A percentile compares a stretch with the other conserved stretches of the same genome.
Evolutionary conservation across 2,113 vertebrate species (phyloP).

Genomic region (Xenopus borealis): DNA sequence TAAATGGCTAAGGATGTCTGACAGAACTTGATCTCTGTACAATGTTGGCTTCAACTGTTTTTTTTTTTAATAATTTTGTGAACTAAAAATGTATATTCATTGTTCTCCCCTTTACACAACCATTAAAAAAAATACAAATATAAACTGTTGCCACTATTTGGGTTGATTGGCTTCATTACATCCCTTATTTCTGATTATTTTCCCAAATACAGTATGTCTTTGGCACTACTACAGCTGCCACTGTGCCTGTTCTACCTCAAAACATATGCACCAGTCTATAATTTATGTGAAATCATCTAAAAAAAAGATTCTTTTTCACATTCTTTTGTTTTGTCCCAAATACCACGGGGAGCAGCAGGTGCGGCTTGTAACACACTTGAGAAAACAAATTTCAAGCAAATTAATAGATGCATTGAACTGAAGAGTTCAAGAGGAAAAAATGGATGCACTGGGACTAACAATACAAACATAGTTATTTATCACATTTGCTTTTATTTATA

Average conservation of each 20-base stretch:
- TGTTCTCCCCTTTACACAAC: conserved; percentile 4
- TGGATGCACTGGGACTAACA: conserved; percentile 32
- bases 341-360: conserved; percentile 46
- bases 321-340: conserved; percentile 48
- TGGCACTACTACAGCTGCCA: conserved; percentile 42
- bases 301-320: conserved; percentile 45
- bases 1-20: no score
- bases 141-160: conserved; percentile 37
- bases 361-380: conserved; percentile 46
- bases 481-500: conserved; percentile 20
- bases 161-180: conserved; percentile 32
- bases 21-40: no score
- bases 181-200: conserved; percentile 38
- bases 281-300: conserved; percentile 48
- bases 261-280: conserved; percentile 46
- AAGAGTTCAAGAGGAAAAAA: conserved; percentile 33
- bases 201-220: conserved; percentile 46
- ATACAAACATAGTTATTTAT: conserved; percentile 24
- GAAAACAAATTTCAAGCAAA: conserved; percentile 47
- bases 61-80: no score
- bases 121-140: conserved; percentile 30
- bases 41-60: no score
- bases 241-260: conserved; percentile 46
- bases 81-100: no score
- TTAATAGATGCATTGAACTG: conserved; percentile 40